Evolutionary conservation across 2,113 vertebrate genomes (phyloP).

Genomic region (Odontophorus gujanensis): DNA sequence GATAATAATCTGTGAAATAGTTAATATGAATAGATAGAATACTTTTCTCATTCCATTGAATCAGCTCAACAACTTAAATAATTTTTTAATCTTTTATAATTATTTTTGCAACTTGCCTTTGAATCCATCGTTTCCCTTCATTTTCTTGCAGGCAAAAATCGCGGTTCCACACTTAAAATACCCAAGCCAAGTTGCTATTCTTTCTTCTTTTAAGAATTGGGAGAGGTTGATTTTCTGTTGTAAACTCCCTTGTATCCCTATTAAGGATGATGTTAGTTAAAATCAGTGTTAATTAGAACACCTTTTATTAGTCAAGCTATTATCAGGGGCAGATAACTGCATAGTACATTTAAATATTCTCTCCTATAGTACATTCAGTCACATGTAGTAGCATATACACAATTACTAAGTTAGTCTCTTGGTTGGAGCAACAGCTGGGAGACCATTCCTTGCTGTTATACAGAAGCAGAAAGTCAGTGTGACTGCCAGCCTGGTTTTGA

Average conservation of each 20-base stretch:
- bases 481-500: not conserved
- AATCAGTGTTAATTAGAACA: not conserved
- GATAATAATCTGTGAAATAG: not conserved
- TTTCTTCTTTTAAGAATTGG: not conserved
- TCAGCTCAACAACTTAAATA: not conserved
- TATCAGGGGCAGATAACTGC: not conserved
- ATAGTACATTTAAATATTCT: not conserved
- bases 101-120: not conserved
- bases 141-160: not conserved
- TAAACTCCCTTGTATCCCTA: not conserved
- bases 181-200: not conserved
- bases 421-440: not conserved
- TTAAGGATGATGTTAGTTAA: not conserved
- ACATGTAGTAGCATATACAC: accelerated
- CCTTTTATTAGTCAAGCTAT: not conserved
- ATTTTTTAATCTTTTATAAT: not conserved
- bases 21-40: not conserved
- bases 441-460: not conserved
- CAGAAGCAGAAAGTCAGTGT: not conserved
- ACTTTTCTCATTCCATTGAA: not conserved
- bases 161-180: not conserved
- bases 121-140: not conserved
- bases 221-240: accelerated
- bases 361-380: not conserved
- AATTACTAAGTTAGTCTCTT: not conserved